A percentile compares a stretch with the other conserved stretches of the same genome.
These are phyloP conservation scores for Pteromalus puparum DNA, from an alignment of 1,140 invertebrate genomes.

Conservation along the genomic window DNA sequence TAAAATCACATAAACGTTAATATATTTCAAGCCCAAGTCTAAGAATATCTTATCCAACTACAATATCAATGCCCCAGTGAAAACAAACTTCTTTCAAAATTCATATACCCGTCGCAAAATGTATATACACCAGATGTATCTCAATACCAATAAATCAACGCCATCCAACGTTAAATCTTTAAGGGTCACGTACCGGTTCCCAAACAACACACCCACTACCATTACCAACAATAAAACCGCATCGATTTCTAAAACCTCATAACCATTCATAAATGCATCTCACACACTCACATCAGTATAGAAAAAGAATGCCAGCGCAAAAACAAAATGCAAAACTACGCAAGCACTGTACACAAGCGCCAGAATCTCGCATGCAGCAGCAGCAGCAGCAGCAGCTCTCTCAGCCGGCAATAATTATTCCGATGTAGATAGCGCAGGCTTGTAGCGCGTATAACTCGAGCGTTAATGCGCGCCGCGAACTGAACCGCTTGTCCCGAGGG, in stretches of 20 bases:
- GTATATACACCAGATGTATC: background rate
- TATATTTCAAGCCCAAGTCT: too few relatives aligned
- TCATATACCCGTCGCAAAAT: background rate
- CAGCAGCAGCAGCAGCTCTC: conserved; percentile 28
- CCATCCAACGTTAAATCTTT: background rate
- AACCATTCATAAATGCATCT: background rate
- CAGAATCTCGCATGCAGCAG: background rate
- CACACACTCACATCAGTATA: background rate
- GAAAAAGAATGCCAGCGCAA: background rate
- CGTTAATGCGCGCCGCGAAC: conserved; percentile 65
- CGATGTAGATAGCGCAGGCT: conserved; percentile 68
- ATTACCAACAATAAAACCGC: too few relatives aligned
- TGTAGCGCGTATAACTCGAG: conserved; percentile 67
- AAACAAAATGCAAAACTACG: conserved; percentile 8
- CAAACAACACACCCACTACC: too few relatives aligned
- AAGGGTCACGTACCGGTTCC: background rate
- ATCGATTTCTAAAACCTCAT: background rate
- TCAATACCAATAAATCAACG: background rate
- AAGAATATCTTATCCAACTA: too few relatives aligned
- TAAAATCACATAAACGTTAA: too few relatives aligned
- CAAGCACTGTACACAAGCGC: background rate
- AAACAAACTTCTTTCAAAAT: too few relatives aligned
- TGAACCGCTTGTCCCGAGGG: conserved; percentile 56
- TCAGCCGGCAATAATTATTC: conserved; percentile 71
- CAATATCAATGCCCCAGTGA: too few relatives aligned